Base-by-base conservation (phyloP, 2,113 vertebrate species). In the Corythaixoides concolor region DNA sequence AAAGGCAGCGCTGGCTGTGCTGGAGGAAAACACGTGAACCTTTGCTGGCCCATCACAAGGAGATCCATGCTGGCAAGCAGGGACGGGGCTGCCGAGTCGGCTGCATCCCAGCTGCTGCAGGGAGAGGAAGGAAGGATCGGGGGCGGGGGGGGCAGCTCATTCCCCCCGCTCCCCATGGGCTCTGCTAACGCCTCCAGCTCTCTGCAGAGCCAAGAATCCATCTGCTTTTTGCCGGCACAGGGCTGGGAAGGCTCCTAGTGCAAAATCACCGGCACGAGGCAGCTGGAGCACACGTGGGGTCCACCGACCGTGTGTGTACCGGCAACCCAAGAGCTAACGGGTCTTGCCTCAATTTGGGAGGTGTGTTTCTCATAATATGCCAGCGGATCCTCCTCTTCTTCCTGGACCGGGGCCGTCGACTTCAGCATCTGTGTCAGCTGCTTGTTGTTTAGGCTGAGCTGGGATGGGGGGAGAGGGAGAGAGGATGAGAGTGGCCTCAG, bases 361-460 rank as follows among this genome's bases (percentile, higher is more conserved):
- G 99, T 99, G 85, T 99, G 98, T 58, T 97, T 98, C 76, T 99
- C 99, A 0, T 99, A 99, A 95, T 98, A 98, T 3, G 98, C 99
- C 97, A 99, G 97, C 0, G 99, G 99, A 45, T 99, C 99, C 79
- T 99, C 98, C n/a, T 99, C 98, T 68, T 98, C 98, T 9, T 98
- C 98, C 74, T 97, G 98, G 20, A 98, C 98, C 0, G 99, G 98
- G 32, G 95, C 98, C 0, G 98, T 97, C 0, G 99, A 98, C 98
- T 99, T 99, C 94, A 99, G 97, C 99, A 99, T 99, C 96, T 99
- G 99, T 0, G 99, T 98, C 94, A 99, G 98, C 89, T 99, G 99
- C 37, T 98, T 99, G 97, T 99, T 99, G 97, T 99, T 99, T 50
- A 99, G 98, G 97, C 98, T 99, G 94, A 99, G 98, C 99, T 99